phyloP scores from a whole-genome alignment of 1,140 invertebrate genomes.

The Drosophila pallidifrons region DNA sequence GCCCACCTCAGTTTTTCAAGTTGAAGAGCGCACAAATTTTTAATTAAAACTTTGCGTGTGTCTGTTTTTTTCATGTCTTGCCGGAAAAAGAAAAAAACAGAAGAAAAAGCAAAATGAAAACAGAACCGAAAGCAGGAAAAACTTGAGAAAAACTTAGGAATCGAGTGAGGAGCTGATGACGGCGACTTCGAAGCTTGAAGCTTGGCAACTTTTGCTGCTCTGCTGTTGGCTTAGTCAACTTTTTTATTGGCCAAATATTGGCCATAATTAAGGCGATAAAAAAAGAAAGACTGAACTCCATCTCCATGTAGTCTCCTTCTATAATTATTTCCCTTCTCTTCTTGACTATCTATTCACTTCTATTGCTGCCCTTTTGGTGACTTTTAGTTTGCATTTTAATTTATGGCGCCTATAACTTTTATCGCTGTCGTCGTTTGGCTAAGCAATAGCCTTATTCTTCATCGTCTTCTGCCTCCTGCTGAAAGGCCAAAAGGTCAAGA shows the following conservation, averaged over 20 bases:
- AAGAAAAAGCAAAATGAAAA: background rate
- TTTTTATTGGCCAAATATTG: conserved; percentile 75
- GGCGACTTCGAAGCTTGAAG: background rate
- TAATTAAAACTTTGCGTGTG: conserved; percentile 72
- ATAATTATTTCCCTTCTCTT: conserved; percentile 62
- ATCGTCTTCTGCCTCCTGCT: background rate
- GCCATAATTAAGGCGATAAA: conserved; percentile 76
- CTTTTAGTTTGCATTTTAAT: conserved; percentile 82
- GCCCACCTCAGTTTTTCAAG: conserved; percentile 7
- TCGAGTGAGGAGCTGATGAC: conserved; percentile 46
- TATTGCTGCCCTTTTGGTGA: conserved; percentile 22
- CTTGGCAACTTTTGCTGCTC: conserved; percentile 19
- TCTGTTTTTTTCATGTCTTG: conserved; percentile 25
- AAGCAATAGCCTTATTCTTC: background rate
- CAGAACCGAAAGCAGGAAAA: background rate
- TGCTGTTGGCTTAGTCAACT: conserved; percentile 46
- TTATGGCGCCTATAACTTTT: conserved; percentile 80
- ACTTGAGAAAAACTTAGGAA: conserved; percentile 21
- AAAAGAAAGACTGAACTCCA: conserved; percentile 24
- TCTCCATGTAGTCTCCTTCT: background rate
- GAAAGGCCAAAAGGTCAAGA: conserved; percentile 41
- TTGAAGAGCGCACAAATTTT: conserved; percentile 53
- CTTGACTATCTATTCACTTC: background rate
- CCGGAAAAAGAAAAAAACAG: conserved; percentile 13
- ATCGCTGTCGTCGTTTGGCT: conserved; percentile 49